Evolutionary conservation across 2,888 invertebrate species (phyloP), one percentile per base, ranked within the genome.

Genomic region (Morpho deidamia): DNA sequence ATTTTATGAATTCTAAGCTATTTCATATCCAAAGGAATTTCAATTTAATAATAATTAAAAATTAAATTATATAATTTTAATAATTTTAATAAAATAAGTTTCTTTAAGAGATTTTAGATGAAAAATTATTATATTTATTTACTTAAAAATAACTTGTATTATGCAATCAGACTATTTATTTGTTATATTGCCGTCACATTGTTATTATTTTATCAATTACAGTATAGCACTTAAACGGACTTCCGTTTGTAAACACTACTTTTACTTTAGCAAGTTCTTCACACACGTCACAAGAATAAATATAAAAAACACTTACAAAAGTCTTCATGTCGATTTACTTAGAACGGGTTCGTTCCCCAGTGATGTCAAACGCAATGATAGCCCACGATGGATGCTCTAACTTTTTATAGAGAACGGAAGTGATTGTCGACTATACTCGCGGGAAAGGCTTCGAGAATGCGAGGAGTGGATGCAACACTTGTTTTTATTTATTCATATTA

Each of bases 331-430:
- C 73, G 82, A 45, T 56, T 49, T 50, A 53, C 59, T 61, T 62
- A 63, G 52, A 53, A 53, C 51, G 44, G 54, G 41, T 55, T 47
- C 23, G 54, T 52, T 56, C 49, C 53, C 55, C 49, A 42, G 55
- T 51, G 56, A 56, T 57, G 54, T 49, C 33, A 55, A 57, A 58
- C 39, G 76, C 74, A 81, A 74, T 88, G 88, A 80, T 85, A 72
- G 63, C 67, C 68, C 68, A 63, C 61, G 62, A 70, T 67, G 69
- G 75, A 74, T 81, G 80, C 74, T 78, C 78, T 76, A 77, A 78
- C 76, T 77, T 83, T 88, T 84, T 88, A 88, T 88, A 88, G 74
- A 62, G 54, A 59, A 62, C 81, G 87, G 88, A 88, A 88, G 88
- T 82, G 89, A 88, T 67, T 74, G 87, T 79, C 61, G 64, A 55